A percentile compares a stretch with the other conserved stretches of the same genome.
Evolutionary conservation across 2,888 invertebrate species (phyloP).

Genomic region (Alentia gelatinosa): DNA sequence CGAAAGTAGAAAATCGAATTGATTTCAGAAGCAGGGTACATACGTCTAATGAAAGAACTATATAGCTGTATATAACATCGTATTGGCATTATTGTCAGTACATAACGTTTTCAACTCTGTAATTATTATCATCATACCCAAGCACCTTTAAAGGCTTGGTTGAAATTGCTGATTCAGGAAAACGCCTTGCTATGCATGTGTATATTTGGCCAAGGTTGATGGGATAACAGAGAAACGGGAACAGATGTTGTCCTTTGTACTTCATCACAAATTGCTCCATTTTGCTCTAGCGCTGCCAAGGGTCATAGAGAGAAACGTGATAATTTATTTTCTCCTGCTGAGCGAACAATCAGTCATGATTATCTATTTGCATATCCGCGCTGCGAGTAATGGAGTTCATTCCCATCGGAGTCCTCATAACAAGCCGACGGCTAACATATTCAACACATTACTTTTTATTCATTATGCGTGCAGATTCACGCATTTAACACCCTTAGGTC

Average conservation of each 20-base stretch:
- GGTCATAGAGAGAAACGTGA: not conserved
- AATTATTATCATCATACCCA: too few relatives aligned
- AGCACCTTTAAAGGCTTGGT: too few relatives aligned
- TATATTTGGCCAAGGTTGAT: too few relatives aligned
- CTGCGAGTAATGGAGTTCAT: not conserved
- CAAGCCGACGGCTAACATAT: not conserved
- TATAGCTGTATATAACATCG: too few relatives aligned
- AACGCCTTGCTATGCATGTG: too few relatives aligned
- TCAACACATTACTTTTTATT: not conserved
- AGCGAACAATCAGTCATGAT: conserved; percentile 14
- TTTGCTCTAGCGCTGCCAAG: not conserved
- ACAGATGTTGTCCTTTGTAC: not conserved
- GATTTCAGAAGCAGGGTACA: too few relatives aligned
- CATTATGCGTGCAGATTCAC: not conserved
- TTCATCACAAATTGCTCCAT: not conserved
- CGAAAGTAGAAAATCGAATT: too few relatives aligned
- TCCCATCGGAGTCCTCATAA: not conserved
- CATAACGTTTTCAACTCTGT: too few relatives aligned
- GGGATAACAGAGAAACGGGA: too few relatives aligned
- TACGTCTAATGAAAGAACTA: too few relatives aligned
- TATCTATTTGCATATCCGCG: not conserved
- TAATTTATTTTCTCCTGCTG: not conserved
- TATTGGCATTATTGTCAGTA: too few relatives aligned
- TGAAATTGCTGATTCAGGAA: too few relatives aligned
- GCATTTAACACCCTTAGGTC: not conserved